Percentiles rank a stretch among this genome's conserved stretches.
These are phyloP conservation scores for Lasioglossum zephyrum DNA, from an alignment of 2,888 invertebrate species.

Conservation along the genomic window DNA sequence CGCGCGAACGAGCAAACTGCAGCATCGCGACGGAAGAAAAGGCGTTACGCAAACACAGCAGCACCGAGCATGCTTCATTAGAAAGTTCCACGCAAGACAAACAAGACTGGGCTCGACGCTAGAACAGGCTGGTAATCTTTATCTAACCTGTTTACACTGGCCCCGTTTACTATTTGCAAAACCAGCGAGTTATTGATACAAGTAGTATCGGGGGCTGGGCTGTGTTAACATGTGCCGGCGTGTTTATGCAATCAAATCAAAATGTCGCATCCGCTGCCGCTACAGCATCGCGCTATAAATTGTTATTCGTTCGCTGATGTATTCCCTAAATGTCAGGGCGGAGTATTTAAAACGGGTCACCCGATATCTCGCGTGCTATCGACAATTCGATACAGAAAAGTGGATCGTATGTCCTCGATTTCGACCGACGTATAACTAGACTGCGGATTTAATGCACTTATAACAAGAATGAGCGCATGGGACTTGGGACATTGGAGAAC, in stretches of 20 bases:
- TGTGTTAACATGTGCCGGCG: background rate
- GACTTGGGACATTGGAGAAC: no score
- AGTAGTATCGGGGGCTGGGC: background rate
- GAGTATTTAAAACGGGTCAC: background rate
- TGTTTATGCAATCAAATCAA: constrained; percentile 8
- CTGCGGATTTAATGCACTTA: no score
- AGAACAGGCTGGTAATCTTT: background rate
- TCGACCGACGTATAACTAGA: no score
- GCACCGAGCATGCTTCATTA: background rate
- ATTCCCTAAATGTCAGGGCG: background rate
- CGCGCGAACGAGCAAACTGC: background rate
- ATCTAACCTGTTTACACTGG: constrained; percentile 10
- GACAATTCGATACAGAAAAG: background rate
- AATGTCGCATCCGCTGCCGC: background rate
- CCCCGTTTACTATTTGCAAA: background rate
- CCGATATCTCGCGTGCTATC: background rate
- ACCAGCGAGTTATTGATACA: constrained; percentile 8
- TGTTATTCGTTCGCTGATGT: background rate
- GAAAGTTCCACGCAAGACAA: constrained; percentile 14
- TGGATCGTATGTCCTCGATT: background rate
- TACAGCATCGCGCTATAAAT: background rate
- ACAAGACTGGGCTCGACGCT: background rate
- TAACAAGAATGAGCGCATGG: no score
- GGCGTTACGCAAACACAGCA: background rate
- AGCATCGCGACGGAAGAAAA: constrained; percentile 4